phyloP scores from a whole-genome alignment of 2,888 invertebrate genomes.

The Apoderus coryli region DNA sequence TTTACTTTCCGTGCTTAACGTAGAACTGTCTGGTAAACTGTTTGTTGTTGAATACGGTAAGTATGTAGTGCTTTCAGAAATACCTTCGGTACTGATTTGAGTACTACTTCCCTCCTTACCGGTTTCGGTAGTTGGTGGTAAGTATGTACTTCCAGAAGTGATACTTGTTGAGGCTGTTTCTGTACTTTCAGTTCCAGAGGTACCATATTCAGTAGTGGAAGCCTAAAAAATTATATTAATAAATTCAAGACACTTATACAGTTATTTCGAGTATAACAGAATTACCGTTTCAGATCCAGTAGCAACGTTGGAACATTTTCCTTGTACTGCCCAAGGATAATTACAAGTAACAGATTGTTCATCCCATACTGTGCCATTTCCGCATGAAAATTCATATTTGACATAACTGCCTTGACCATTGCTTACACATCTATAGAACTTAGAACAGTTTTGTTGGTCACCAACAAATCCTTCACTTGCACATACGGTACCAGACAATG shows the following conservation, averaged over 20 bases:
- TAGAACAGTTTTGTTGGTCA: conserved; percentile 25
- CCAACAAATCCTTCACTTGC: conserved; percentile 25
- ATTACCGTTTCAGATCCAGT: too few species aligned
- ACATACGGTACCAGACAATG: conserved; percentile 14
- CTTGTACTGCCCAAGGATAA: conserved; percentile 39
- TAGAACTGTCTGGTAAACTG: too few species aligned
- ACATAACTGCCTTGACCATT: conserved; percentile 12
- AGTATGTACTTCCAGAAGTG: conserved; percentile 5
- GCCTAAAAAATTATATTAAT: too few species aligned
- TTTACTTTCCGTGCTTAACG: too few species aligned
- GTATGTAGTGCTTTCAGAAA: conserved; percentile 19
- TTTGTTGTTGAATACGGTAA: neutral
- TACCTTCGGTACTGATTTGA: conserved; percentile 11
- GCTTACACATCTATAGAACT: conserved; percentile 26
- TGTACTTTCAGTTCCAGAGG: too few species aligned
- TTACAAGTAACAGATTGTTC: conserved; percentile 51
- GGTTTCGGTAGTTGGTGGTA: conserved; percentile 8
- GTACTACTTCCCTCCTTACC: conserved; percentile 15
- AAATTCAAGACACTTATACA: too few species aligned
- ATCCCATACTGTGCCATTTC: conserved; percentile 59
- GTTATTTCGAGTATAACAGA: too few species aligned
- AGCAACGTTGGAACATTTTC: too few species aligned
- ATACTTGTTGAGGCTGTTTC: too few species aligned
- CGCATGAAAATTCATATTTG: conserved; percentile 41
- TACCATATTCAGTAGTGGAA: too few species aligned